Percentiles rank a stretch among this genome's conserved stretches.
phyloP scores from a whole-genome alignment of 2,113 vertebrate species.

The Acanthisitta chloris region DNA sequence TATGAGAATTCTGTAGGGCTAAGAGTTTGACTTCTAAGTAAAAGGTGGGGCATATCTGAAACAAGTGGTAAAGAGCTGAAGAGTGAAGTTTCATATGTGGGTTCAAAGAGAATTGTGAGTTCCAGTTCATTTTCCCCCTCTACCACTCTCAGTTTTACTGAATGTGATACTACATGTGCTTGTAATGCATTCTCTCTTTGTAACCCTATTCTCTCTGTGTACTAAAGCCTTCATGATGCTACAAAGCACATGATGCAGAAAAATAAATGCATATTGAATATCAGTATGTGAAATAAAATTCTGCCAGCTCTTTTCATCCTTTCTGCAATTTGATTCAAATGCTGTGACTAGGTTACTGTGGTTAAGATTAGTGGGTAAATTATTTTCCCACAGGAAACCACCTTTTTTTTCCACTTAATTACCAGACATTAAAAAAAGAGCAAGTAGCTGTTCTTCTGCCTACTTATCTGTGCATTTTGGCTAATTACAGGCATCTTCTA shows the following conservation, averaged over 20 bases:
- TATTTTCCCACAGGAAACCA: slow-evolving; percentile 38
- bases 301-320: not conserved
- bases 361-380: slow-evolving; percentile 33
- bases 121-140: not conserved
- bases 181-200: not conserved
- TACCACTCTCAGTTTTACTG: not conserved
- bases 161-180: not conserved
- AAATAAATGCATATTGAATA: slow-evolving; percentile 18
- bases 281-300: not conserved
- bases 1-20: not conserved
- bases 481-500: not conserved
- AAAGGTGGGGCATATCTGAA: not conserved
- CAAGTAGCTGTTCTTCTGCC: not conserved
- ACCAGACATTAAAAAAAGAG: not conserved
- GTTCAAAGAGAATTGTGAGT: not conserved
- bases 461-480: slow-evolving; percentile 12
- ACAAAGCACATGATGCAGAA: not conserved
- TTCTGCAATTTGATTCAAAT: slow-evolving; percentile 26
- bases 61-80: not conserved
- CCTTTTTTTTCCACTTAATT: slow-evolving; percentile 29
- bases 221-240: not conserved
- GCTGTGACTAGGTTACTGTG: not conserved
- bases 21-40: not conserved
- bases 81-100: not conserved
- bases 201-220: not conserved